A percentile compares a stretch with the other conserved stretches of the same genome.
These are phyloP conservation scores for Oreochromis aureus DNA, from an alignment of 2,113 vertebrate species.

Conservation along the genomic window DNA sequence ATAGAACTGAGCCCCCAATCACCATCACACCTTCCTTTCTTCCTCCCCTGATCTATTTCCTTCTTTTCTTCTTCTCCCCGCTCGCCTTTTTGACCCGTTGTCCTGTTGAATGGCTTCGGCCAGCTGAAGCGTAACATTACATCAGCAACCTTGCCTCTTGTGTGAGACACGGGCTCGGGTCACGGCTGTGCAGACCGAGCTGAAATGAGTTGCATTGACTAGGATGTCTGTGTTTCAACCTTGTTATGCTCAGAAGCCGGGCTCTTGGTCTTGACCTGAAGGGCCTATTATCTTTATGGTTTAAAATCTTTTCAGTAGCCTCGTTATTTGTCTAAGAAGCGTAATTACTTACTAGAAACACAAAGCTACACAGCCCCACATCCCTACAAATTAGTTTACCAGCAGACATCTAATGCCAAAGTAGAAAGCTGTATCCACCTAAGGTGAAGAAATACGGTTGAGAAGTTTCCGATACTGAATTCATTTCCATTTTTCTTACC, in stretches of 20 bases:
- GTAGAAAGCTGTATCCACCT: not conserved
- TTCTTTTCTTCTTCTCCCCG: not conserved
- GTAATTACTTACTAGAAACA: not conserved
- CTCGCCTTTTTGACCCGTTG: constrained; percentile 24
- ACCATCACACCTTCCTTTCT: not conserved
- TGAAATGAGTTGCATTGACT: constrained; percentile 8
- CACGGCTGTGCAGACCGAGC: not conserved
- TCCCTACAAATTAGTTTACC: not conserved
- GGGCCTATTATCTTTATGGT: not conserved
- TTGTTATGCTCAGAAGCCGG: not conserved
- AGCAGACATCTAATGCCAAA: not conserved
- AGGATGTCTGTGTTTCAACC: not conserved
- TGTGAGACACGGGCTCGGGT: constrained; percentile 1
- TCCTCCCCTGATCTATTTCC: constrained; percentile 20
- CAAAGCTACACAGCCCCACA: not conserved
- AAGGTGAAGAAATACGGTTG: not conserved
- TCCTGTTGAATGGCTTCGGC: constrained; percentile 9
- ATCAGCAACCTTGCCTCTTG: constrained; percentile 30
- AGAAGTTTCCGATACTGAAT: not conserved
- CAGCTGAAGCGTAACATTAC: constrained; percentile 48
- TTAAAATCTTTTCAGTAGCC: not conserved
- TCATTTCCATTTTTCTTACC: not conserved
- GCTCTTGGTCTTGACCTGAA: not conserved
- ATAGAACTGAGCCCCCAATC: not conserved
- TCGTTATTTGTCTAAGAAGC: not conserved